These are phyloP conservation scores for Phyllopteryx taeniolatus DNA, from an alignment of 2,113 vertebrate genomes.

Conservation along the genomic window DNA sequence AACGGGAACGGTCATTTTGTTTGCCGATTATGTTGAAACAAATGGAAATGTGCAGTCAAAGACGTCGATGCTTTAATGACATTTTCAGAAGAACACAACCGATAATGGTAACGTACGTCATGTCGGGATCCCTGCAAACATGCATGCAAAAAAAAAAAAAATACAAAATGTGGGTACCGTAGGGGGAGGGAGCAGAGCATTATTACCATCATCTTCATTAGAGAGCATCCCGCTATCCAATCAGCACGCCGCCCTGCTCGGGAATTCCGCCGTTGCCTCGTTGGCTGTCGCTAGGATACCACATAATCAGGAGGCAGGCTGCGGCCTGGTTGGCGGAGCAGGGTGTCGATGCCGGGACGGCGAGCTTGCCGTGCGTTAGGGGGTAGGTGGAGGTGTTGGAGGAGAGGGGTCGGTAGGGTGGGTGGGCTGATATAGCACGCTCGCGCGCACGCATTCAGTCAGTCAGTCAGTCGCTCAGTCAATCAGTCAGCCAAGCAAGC, in stretches of 20 bases:
- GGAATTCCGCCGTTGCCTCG: slow-evolving; percentile 66
- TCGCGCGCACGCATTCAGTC: slow-evolving; percentile 45
- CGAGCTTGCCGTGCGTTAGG: slow-evolving; percentile 52
- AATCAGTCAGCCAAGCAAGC: slow-evolving; percentile 40
- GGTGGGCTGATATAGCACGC: slow-evolving; percentile 49
- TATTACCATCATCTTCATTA: slow-evolving; percentile 78
- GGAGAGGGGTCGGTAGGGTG: background rate
- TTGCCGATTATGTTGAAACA: background rate
- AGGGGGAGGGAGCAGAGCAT: slow-evolving; percentile 60
- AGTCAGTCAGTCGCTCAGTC: slow-evolving; percentile 49
- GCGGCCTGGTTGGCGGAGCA: slow-evolving; percentile 64
- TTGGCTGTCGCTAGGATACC: slow-evolving; percentile 81
- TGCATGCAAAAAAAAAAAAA: slow-evolving; percentile 20
- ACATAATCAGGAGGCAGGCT: slow-evolving; percentile 75
- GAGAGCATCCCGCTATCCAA: slow-evolving; percentile 64
- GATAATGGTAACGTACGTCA: slow-evolving; percentile 7
- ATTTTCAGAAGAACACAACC: background rate
- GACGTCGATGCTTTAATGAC: slow-evolving; percentile 6
- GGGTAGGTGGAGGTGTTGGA: slow-evolving; percentile 57
- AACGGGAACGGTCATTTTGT: background rate
- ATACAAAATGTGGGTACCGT: slow-evolving; percentile 35
- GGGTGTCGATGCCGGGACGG: slow-evolving; percentile 62
- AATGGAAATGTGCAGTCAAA: background rate
- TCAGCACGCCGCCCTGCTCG: slow-evolving; percentile 48
- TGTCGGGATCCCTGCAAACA: background rate